Conservation (phyloP, 2,797 vertebrate species). For the Chromis chromis region DNA sequence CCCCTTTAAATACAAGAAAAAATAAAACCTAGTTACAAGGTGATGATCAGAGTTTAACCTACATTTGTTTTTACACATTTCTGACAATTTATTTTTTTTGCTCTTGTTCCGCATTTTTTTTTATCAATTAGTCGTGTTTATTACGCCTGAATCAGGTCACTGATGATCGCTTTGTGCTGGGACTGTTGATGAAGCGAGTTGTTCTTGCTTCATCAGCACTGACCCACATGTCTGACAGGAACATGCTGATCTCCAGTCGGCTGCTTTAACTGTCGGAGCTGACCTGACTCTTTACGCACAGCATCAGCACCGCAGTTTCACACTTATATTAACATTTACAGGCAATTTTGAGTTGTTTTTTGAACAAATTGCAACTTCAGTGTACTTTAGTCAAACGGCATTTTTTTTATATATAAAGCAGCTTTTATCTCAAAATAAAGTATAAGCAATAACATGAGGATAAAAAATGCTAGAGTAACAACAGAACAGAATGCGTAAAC, state of each 20-base stretch:
- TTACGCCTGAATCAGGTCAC: not conserved
- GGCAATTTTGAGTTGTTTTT: not conserved
- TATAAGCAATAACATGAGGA: not conserved
- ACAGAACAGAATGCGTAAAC: not conserved
- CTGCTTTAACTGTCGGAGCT: not conserved
- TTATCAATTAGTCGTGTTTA: not conserved
- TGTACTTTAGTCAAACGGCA: no score
- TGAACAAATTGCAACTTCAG: not conserved
- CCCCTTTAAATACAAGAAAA: not conserved
- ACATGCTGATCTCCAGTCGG: conserved; percentile 29
- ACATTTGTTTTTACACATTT: not conserved
- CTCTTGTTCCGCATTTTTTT: not conserved
- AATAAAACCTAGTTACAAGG: not conserved
- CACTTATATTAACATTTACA: not conserved
- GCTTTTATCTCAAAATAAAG: not conserved
- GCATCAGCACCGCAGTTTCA: not conserved
- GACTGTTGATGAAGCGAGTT: no score
- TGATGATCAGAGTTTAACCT: not conserved
- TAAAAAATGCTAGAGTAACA: no score
- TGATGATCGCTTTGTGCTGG: not conserved
- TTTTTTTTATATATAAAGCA: no score
- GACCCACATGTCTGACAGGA: conserved; percentile 56
- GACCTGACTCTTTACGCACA: conserved; percentile 7
- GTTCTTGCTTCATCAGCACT: conserved; percentile 33
- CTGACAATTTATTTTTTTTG: not conserved